These are phyloP conservation scores for Cygnus olor DNA, from an alignment of 2,797 vertebrate species.

Conservation along the genomic window DNA sequence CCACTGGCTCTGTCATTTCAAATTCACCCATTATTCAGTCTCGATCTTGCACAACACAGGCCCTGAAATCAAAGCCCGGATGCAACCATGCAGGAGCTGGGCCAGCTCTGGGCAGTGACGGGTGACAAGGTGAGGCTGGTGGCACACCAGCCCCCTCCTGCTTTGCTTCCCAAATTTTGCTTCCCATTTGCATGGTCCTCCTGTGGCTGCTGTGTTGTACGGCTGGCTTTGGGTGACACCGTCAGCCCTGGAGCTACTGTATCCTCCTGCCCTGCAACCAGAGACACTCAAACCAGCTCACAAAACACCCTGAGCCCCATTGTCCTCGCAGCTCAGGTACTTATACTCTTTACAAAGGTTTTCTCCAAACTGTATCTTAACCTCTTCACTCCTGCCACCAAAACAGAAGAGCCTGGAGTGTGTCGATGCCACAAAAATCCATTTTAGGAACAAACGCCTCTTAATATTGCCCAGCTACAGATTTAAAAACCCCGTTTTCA, in stretches of 20 bases:
- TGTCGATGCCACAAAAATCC: background rate
- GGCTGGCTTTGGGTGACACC: background rate
- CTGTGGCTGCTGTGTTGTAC: background rate
- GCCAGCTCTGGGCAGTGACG: background rate
- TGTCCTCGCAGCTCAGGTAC: background rate
- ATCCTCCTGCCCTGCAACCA: background rate
- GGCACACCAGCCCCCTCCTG: background rate
- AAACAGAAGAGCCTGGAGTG: rapidly evolving
- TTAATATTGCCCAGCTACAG: background rate
- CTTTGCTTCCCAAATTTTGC: background rate
- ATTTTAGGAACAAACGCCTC: background rate
- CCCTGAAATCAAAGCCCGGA: background rate
- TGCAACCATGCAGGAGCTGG: background rate
- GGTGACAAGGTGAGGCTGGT: background rate
- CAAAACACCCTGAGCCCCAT: background rate
- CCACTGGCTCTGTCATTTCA: background rate
- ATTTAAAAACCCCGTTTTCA: background rate
- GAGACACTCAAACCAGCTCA: background rate
- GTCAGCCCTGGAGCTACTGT: background rate
- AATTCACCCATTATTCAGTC: conserved; percentile 34
- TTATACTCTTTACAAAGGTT: background rate
- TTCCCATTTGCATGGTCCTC: conserved; percentile 12
- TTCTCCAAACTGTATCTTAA: background rate
- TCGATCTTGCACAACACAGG: background rate
- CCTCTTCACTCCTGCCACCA: background rate